phyloP scores from a whole-genome alignment of 2,113 vertebrate species.

The Odontesthes bonariensis region DNA sequence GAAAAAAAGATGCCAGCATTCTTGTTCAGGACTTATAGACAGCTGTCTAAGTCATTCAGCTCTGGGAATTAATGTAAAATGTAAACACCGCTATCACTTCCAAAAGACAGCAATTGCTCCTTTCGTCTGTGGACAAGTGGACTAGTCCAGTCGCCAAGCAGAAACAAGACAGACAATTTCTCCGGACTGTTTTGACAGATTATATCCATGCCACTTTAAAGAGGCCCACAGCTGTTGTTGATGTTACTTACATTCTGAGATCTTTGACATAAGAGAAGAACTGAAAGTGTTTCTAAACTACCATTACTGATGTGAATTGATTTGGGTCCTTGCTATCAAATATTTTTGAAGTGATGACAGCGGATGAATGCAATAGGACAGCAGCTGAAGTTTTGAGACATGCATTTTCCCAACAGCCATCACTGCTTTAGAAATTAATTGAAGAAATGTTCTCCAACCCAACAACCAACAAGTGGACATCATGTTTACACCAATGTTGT shows the following conservation, averaged over 20 bases:
- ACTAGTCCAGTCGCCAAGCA: constrained; percentile 39
- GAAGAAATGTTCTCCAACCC: constrained; percentile 20
- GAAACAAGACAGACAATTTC: constrained; percentile 52
- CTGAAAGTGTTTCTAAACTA: constrained; percentile 27
- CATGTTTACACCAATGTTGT: constrained; percentile 40
- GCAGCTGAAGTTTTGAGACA: constrained; percentile 42
- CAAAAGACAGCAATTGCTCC: constrained; percentile 69
- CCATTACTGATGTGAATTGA: constrained; percentile 48
- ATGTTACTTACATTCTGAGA: constrained; percentile 18
- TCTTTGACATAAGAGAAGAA: constrained; percentile 38
- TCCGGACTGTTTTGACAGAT: constrained; percentile 62
- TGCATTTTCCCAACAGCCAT: constrained; percentile 41
- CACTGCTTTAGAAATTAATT: constrained; percentile 29
- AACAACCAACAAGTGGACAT: constrained; percentile 28
- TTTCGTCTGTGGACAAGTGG: constrained; percentile 48
- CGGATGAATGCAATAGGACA: constrained; percentile 47
- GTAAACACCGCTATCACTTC: constrained; percentile 68
- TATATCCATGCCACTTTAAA: constrained; percentile 46
- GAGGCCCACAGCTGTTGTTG: constrained; percentile 58
- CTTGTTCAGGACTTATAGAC: constrained; percentile 44
- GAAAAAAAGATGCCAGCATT: constrained; percentile 20
- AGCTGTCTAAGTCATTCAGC: constrained; percentile 69
- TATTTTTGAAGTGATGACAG: constrained; percentile 50
- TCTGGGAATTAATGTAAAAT: constrained; percentile 55
- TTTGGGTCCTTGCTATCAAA: constrained; percentile 32